These are phyloP conservation scores for Epinephelus coioides DNA, from an alignment of 2,797 vertebrate species.

Conservation along the genomic window DNA sequence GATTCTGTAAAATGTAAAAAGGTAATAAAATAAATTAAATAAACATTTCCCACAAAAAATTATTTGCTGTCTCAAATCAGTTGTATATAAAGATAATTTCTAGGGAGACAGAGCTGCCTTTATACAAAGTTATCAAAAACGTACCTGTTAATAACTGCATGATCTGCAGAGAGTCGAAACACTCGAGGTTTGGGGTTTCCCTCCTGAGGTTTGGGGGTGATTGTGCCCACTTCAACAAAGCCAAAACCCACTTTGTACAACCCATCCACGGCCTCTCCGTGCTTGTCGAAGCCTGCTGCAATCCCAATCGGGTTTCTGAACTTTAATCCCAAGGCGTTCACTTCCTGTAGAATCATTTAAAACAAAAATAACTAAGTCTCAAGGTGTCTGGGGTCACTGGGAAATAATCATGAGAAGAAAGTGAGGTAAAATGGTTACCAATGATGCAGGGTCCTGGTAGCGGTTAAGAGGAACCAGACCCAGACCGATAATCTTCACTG, in stretches of 20 bases:
- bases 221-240: conserved; percentile 96
- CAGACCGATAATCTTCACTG: conserved; percentile 85
- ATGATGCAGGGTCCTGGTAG: conserved; percentile 85
- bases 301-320: conserved; percentile 95
- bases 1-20: no score
- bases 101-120: no score
- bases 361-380: conserved; percentile 2
- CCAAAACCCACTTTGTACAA: conserved; percentile 95
- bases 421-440: conserved; percentile 81
- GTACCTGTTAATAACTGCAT: conserved; percentile 95
- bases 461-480: conserved; percentile 87
- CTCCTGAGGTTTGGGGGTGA: conserved; percentile 94
- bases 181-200: conserved; percentile 95
- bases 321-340: conserved; percentile 88
- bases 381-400: not conserved
- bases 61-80: no score
- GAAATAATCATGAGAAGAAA: not conserved
- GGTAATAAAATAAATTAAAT: no score
- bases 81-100: no score
- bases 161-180: conserved; percentile 90
- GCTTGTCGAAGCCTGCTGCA: conserved; percentile 98
- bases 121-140: not conserved
- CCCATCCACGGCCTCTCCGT: conserved; percentile 93
- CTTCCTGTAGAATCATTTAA: conserved; percentile 84
- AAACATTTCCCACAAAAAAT: no score